Base-by-base conservation (phyloP, 2,888 invertebrate genomes). In the Notocelia uddmanniana region DNA sequence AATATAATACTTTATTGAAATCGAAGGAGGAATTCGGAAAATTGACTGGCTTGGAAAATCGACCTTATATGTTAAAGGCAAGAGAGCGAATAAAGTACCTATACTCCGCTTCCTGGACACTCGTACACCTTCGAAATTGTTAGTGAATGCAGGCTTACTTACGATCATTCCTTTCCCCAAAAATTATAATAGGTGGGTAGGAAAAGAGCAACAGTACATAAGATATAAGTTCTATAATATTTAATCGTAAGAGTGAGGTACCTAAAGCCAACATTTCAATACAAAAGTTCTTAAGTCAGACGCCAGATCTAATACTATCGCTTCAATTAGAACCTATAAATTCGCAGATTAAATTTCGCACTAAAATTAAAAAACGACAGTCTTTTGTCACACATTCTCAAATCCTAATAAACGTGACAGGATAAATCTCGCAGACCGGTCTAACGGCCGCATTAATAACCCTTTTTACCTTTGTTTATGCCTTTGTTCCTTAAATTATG, bases 361-460 rank as follows among this genome's bases (percentile, higher is more conserved):
- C n/a, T 64, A 54, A 64, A 54, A 64, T 52, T 64, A 52, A 64
- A 63, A 64, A 64, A 52, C 34, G 55, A 55, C 41, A 26, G 23
- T 55, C 50, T 69, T 69, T 73, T 64, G 50, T 72, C 70, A 70
- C 68, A 58, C 52, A 60, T 50, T 59, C 31, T 71, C 63, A 26
- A 63, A 63, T 71, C 55, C 67, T 77, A 81, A 84, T 79, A 73
- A 76, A 75, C 82, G 80, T 84, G 83, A 85, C 78, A 66, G 74
- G 76, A 86, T 90, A 88, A 87, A 87, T 89, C 83, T 78, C 75
- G 21, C 73, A 73, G 80, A 90, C 90, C 91, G 90, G 91, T 91
- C 85, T 86, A 90, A 92, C 91, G 87, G 89, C 86, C 88, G 80
- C 84, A 91, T 92, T 92, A 92, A 91, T 93, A 90, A 84, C 84